A percentile compares a stretch with the other conserved stretches of the same genome.
Evolutionary conservation across 64 coral and sea anemone genomes (phyloP).

Genomic region (Actinia tenebrosa): DNA sequence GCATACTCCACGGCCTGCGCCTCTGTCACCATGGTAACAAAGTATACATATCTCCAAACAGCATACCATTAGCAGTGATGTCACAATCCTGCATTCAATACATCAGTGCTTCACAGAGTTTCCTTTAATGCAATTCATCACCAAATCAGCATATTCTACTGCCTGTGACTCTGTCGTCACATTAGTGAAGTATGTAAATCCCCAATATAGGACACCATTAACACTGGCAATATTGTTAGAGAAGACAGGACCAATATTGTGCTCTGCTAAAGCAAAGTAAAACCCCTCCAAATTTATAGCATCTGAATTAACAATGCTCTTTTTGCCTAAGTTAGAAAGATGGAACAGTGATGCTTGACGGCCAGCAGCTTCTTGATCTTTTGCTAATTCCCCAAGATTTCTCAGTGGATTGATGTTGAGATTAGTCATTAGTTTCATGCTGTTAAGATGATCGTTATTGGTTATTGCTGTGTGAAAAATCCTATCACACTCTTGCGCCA

Average conservation of each 20-base stretch:
- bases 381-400: constrained; percentile 5
- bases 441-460: background rate
- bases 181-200: constrained; percentile 54
- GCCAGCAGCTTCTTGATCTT: constrained; percentile 40
- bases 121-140: constrained; percentile 25
- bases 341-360: constrained; percentile 30
- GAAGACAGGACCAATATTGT: constrained; percentile 58
- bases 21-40: constrained; percentile 36
- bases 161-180: constrained; percentile 29
- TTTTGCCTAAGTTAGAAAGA: constrained; percentile 40
- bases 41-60: constrained; percentile 16
- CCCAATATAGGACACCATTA: constrained; percentile 39
- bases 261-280: constrained; percentile 55
- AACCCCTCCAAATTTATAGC: constrained; percentile 16
- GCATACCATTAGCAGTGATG: background rate
- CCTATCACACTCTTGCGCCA: constrained; percentile 35
- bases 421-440: constrained; percentile 15
- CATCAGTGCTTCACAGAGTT: background rate
- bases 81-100: background rate
- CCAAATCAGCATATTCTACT: constrained; percentile 32
- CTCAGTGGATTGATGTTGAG: background rate
- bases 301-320: constrained; percentile 14
- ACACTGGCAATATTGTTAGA: constrained; percentile 51
- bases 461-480: constrained; percentile 8
- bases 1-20: constrained; percentile 15